Conservation (phyloP, 2,113 vertebrate species). For the Myrmecophaga tridactyla region DNA sequence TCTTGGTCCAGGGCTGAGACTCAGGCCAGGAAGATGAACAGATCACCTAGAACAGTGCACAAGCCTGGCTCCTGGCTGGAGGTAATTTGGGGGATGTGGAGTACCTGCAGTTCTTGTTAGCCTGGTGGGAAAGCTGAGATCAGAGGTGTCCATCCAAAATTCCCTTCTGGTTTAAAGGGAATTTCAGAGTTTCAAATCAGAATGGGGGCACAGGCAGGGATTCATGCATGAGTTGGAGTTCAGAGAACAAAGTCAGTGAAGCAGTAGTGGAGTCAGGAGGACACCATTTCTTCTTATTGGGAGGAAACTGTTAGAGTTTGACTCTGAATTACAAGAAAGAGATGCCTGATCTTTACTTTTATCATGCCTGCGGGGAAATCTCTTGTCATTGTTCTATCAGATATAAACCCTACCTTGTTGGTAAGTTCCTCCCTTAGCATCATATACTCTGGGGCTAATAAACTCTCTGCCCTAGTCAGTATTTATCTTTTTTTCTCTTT, state of each 20-base stretch:
- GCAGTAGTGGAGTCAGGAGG: too few species aligned
- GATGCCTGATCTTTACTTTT: neutral
- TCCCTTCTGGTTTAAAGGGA: neutral
- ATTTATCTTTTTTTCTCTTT: neutral
- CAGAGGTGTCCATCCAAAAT: neutral
- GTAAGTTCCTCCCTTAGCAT: neutral
- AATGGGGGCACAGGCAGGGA: fast-evolving
- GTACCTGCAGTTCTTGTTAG: neutral
- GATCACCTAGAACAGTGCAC: fast-evolving
- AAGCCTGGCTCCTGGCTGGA: too few species aligned
- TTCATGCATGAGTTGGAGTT: neutral
- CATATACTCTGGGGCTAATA: neutral
- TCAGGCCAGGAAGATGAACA: neutral
- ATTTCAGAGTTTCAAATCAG: neutral
- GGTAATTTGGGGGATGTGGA: neutral
- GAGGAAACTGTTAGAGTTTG: neutral
- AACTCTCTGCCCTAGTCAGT: neutral
- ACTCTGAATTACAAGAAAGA: neutral
- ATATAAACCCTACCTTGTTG: neutral
- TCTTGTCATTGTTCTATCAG: neutral
- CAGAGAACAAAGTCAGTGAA: neutral
- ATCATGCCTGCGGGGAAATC: neutral
- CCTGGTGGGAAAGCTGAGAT: neutral
- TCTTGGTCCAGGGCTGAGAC: neutral
- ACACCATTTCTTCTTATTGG: neutral